Base-by-base conservation (phyloP, 1,140 invertebrate genomes). In the Goniozus legneri region DNA sequence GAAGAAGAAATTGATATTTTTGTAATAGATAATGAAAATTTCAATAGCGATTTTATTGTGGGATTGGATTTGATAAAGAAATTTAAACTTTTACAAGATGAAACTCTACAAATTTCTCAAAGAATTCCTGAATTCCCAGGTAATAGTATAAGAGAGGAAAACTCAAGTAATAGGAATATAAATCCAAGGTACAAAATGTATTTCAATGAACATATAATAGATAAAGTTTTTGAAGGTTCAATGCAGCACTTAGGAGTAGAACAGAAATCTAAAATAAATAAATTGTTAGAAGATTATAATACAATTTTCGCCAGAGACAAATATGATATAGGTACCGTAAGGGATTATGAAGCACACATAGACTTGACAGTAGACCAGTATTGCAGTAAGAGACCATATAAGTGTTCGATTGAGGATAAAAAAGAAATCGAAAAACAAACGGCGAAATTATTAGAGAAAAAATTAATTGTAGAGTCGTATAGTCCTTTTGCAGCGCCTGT, bases 151-250 rank as follows among this genome's bases (percentile, higher is more conserved):
- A 10, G 4, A 6, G 24, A 27, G 16, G 13, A 13, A 42, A 18
- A 35, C 10, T 27, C 8, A 10, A 0, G 2, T 24, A 8, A 34
- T 6, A n/a, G 30, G 30, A 12, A 22, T 3, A 12, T 21, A 19
- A 48, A 21, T 16, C 2, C 8, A 42, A 13, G 13, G 39, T 3
- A 19, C 10, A 8, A 2, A 36, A 13, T 48, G 12, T 41, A 48
- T 14, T 48, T 41, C 7, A 42, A 48, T n/a, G 46, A 48, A 37
- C 20, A 48, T 21, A 12, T 42, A 6, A 27, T 10, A 27, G 8
- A 42, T 2, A 15, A 13, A 22, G n/a, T n/a, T n/a, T 42, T 48
- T 21, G 0, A 37, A 16, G 20, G 32, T 12, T 8, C 7, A 16
- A 21, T 46, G 33, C 6, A 39, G 3, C 31, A 39, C 12, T 38